Conservation (phyloP, 1,140 invertebrate species). For the Drosophila sechellia region DNA sequence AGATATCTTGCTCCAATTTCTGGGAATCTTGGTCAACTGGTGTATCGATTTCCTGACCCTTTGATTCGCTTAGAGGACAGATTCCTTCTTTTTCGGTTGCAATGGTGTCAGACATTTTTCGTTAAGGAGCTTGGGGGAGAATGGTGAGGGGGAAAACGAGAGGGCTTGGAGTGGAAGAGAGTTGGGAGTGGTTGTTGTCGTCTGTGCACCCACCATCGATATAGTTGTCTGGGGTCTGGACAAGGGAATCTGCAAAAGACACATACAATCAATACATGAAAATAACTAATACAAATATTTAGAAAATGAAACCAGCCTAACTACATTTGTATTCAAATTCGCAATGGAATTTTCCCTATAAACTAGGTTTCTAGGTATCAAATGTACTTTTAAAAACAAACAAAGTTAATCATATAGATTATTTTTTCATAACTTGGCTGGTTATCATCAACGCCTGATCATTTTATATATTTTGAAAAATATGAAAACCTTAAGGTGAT, state of each 20-base stretch:
- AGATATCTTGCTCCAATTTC: neutral
- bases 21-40: neutral
- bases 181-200: slow-evolving; percentile 29
- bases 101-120: slow-evolving; percentile 66
- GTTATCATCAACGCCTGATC: too few species aligned
- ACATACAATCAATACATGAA: neutral
- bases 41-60: slow-evolving; percentile 8
- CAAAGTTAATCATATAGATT: too few species aligned
- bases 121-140: slow-evolving; percentile 5
- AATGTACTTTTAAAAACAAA: too few species aligned
- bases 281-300: too few species aligned
- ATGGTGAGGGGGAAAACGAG: slow-evolving; percentile 20
- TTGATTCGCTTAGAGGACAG: slow-evolving; percentile 29
- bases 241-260: slow-evolving; percentile 42
- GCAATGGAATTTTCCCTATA: too few species aligned
- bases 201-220: slow-evolving; percentile 63
- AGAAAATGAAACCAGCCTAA: too few species aligned
- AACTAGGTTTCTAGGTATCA: too few species aligned
- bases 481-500: too few species aligned
- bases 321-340: too few species aligned
- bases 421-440: too few species aligned
- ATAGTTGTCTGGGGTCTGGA: slow-evolving; percentile 17
- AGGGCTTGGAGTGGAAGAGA: slow-evolving; percentile 71
- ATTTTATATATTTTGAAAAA: too few species aligned
- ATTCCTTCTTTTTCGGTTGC: slow-evolving; percentile 16